Conservation (phyloP, 2,888 invertebrate genomes). For the Poecilus cupreus region DNA sequence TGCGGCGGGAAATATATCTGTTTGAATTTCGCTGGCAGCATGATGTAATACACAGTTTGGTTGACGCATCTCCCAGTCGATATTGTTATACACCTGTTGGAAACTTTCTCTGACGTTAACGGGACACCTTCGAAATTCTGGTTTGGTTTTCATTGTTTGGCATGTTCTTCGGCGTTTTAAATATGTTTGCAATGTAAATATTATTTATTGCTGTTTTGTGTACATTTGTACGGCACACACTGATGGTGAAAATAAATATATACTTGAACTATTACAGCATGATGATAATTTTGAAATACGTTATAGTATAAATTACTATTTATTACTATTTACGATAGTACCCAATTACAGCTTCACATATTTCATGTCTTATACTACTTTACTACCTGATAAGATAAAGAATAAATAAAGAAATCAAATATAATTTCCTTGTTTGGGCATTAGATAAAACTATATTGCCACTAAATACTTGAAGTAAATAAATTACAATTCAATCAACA, state of each 20-base stretch:
- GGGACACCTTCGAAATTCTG: neutral
- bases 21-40: neutral
- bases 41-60: conserved; percentile 7
- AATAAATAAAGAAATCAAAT: neutral
- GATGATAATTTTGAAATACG: neutral
- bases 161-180: neutral
- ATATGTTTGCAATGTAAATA: neutral
- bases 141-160: neutral
- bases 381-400: neutral
- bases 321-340: no score
- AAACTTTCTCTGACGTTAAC: conserved; percentile 4
- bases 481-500: no score
- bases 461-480: neutral
- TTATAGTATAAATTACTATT: no score
- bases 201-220: no score
- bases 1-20: neutral
- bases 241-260: neutral
- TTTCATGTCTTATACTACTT: neutral
- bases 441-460: neutral
- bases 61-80: conserved; percentile 16
- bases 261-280: neutral
- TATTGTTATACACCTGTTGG: conserved; percentile 28
- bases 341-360: neutral
- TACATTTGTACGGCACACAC: neutral
- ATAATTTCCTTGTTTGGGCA: neutral